A percentile compares a stretch with the other conserved stretches of the same genome.
Conservation (phyloP, 2,888 invertebrate species). For the Hymenopus coronatus region DNA sequence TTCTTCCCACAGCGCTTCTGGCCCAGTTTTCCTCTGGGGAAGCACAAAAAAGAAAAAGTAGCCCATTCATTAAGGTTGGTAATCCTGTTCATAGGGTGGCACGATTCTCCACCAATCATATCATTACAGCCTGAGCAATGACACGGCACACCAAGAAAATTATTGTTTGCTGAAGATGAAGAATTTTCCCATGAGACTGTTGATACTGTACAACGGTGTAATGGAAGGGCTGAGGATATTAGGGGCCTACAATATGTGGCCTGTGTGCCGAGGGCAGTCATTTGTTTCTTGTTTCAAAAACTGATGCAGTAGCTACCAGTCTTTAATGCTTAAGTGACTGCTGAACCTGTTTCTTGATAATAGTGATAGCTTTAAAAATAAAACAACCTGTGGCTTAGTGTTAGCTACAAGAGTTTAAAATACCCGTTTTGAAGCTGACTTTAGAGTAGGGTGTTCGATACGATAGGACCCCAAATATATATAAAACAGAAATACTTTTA, state of each 20-base stretch:
- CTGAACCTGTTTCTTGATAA: background rate
- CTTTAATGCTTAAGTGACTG: background rate
- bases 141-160: background rate
- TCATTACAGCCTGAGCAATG: background rate
- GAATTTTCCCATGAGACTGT: background rate
- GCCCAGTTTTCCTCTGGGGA: background rate
- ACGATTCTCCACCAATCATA: background rate
- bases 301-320: background rate
- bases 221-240: background rate
- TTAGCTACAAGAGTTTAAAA: no score
- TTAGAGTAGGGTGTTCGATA: no score
- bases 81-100: background rate
- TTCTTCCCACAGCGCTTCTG: constrained; percentile 4
- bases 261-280: background rate
- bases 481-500: no score
- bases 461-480: no score
- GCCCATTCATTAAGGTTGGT: background rate
- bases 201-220: background rate
- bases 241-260: background rate
- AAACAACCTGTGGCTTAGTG: no score
- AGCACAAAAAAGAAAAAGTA: background rate
- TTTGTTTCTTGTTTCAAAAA: background rate
- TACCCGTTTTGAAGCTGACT: no score
- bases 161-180: background rate
- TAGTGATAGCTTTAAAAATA: background rate